phyloP scores from a whole-genome alignment of 2,113 vertebrate species.

The Aegotheles bennettii region DNA sequence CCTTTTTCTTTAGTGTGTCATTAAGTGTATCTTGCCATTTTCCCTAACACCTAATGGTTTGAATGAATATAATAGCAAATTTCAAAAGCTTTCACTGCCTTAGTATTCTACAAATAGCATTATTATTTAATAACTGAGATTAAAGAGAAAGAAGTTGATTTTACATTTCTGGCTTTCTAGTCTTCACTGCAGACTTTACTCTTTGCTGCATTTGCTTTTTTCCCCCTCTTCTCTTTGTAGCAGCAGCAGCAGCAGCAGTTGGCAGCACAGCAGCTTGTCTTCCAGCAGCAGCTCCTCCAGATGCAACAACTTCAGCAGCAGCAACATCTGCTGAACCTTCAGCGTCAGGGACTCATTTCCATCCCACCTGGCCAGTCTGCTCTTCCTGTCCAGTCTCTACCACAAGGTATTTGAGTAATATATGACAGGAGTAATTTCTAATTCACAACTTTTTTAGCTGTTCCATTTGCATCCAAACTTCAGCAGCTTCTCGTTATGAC shows the following conservation, averaged over 20 bases:
- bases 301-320: slow-evolving; percentile 99
- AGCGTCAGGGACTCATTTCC: slow-evolving; percentile 98
- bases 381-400: slow-evolving; percentile 94
- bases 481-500: not conserved
- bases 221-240: not conserved
- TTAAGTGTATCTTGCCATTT: slow-evolving; percentile 7
- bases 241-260: slow-evolving; percentile 95
- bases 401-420: slow-evolving; percentile 80
- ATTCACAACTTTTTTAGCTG: not conserved
- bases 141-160: not conserved
- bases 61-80: slow-evolving; percentile 6
- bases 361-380: slow-evolving; percentile 94
- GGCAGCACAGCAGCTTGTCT: slow-evolving; percentile 99
- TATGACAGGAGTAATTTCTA: not conserved
- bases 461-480: not conserved
- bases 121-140: slow-evolving; percentile 12
- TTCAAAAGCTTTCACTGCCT: not conserved
- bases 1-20: not conserved
- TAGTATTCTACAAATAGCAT: slow-evolving; percentile 2
- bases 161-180: not conserved
- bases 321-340: slow-evolving; percentile 98
- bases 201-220: slow-evolving; percentile 27
- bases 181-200: not conserved
- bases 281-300: slow-evolving; percentile 99
- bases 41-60: not conserved